Percentiles rank a stretch among this genome's conserved stretches.
Evolutionary conservation across 2,797 vertebrate genomes (phyloP).

Genomic region (Sebastes cheni): DNA sequence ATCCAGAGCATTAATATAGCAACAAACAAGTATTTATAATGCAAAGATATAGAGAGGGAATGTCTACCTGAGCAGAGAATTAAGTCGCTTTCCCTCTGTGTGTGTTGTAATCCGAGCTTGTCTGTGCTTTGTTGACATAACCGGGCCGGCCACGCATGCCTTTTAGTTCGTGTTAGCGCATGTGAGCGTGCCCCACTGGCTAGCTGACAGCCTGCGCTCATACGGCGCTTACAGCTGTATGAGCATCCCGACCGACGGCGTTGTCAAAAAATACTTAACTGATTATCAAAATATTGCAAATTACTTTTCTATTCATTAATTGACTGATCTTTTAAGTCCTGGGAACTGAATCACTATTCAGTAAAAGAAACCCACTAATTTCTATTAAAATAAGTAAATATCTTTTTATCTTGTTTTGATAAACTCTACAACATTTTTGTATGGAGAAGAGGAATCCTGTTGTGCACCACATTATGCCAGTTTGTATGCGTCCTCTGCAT

Average conservation of each 20-base stretch:
- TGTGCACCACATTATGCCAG: not conserved
- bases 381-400: not conserved
- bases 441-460: not conserved
- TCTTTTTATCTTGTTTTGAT: not conserved
- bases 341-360: not conserved
- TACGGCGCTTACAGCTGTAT: not conserved
- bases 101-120: too few relatives aligned
- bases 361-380: not conserved
- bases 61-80: too few relatives aligned
- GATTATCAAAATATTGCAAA: not conserved
- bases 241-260: too few relatives aligned
- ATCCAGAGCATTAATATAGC: too few relatives aligned
- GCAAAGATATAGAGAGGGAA: too few relatives aligned
- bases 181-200: not conserved
- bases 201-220: not conserved
- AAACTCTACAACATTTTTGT: not conserved
- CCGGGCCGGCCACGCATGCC: too few relatives aligned
- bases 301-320: not conserved
- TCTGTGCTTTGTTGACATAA: too few relatives aligned
- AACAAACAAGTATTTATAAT: too few relatives aligned
- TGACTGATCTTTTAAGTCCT: not conserved
- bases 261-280: not conserved
- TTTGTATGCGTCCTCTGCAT: not conserved
- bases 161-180: not conserved
- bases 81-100: too few relatives aligned